Evolutionary conservation across 2,797 vertebrate species (phyloP), one percentile per base, ranked within the genome.

Genomic region (Apogon hyalosoma): DNA sequence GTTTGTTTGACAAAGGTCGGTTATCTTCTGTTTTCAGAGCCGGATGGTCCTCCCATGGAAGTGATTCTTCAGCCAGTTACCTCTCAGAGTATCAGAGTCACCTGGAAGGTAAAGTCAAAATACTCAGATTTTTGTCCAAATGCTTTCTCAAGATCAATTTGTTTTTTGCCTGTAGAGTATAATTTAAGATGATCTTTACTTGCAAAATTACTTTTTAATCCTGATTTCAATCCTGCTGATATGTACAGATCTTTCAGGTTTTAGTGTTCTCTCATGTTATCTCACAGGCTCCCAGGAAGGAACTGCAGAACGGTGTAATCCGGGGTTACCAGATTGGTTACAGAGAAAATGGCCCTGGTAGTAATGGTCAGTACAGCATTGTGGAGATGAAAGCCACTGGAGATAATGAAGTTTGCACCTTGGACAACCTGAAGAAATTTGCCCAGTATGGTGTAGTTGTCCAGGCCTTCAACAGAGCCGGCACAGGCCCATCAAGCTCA

Each of bases 301-400:
- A 98, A 82, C 93, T 99, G 38, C 97, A 98, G 91, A 99, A 99
- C 0, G 97, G 98, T 0, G 96, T 99, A 73, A 99, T 99, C 77
- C 95, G 97, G 0, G 98, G 98, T 68, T 99, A 99, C 92, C 98
- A 99, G 92, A 99, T 99, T 0, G 98, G 98, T 15, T 99, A 99
- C 91, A 92, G 98, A 59, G 98, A 99, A 87, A 99, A 98, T 40
- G 97, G 97, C 58, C 98, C 97, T 0, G 97, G 97, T 83, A 99
- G 97, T 88, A 99, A 96, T 0, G 98, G 98, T 46, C 97, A 99
- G 83, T 99, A 99, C 92, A 99, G 96, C 92, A 99, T 98, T 2
- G 97, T 98, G 89, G 97, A 99, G 91, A 98, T 99, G 97, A 99
- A 99, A 63, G 97, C 97, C 64, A 99, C 98, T 0, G 98, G 97